phyloP scores from a whole-genome alignment of 2,888 invertebrate genomes.

The Tachina grossa region DNA sequence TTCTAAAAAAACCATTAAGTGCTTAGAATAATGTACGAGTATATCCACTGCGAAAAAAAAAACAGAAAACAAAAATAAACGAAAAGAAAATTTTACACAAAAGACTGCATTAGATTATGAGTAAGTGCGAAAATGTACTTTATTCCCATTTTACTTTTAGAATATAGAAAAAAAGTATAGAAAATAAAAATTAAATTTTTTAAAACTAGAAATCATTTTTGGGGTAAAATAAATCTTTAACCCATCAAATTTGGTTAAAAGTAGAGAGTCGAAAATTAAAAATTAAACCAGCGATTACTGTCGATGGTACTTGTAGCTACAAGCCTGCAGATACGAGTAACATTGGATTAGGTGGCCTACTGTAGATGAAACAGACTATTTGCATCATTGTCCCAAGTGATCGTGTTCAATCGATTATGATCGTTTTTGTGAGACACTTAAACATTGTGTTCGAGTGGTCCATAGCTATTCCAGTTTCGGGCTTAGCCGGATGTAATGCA shows the following conservation, averaged over 20 bases:
- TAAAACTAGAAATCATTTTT: conserved; percentile 2
- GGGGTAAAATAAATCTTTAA: conserved; percentile 11
- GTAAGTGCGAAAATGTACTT: conserved; percentile 44
- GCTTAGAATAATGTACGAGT: conserved; percentile 32
- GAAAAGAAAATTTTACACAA: conserved; percentile 49
- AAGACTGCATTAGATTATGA: conserved; percentile 52
- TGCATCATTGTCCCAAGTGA: too few species aligned
- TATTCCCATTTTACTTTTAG: conserved; percentile 6
- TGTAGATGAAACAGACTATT: too few species aligned
- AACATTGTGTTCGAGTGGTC: too few species aligned
- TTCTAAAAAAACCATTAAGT: conserved; percentile 52
- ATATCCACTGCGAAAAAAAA: conserved; percentile 44
- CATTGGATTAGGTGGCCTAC: too few species aligned
- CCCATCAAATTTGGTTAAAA: neutral
- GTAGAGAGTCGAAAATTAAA: neutral
- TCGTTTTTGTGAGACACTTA: too few species aligned
- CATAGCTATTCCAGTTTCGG: too few species aligned
- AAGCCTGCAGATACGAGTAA: too few species aligned
- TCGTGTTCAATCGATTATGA: too few species aligned
- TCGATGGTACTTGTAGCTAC: too few species aligned
- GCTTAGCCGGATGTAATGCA: too few species aligned
- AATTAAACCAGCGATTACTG: neutral
- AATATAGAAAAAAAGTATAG: neutral
- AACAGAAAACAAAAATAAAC: conserved; percentile 2
- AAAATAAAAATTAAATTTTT: neutral